Evolutionary conservation across 2,888 invertebrate species (phyloP).

Genomic region (Drymonia ruficornis): DNA sequence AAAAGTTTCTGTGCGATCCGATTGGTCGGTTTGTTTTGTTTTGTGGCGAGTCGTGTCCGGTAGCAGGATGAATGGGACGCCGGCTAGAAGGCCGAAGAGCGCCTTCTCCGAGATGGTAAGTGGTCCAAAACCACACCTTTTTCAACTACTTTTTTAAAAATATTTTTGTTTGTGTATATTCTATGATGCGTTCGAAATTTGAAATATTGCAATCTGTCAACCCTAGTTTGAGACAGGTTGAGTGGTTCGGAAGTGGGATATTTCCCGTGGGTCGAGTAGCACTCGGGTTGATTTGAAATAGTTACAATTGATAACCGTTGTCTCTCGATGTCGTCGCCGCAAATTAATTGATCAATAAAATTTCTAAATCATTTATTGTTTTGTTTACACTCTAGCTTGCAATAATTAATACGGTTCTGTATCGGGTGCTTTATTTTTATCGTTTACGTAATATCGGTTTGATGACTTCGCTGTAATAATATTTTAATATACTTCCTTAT

Average conservation of each 20-base stretch:
- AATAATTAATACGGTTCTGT: conserved; percentile 26
- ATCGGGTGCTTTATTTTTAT: conserved; percentile 5
- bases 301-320: conserved; percentile 24
- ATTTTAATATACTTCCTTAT: background rate
- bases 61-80: conserved; percentile 79
- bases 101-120: conserved; percentile 80
- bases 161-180: conserved; percentile 1
- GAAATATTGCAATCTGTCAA: conserved; percentile 11
- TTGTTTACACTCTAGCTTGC: conserved; percentile 38
- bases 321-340: conserved; percentile 13
- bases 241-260: conserved; percentile 16
- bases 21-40: conserved; percentile 66
- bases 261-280: conserved; percentile 14
- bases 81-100: conserved; percentile 76
- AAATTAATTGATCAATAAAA: conserved; percentile 43
- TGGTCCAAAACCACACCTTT: conserved; percentile 11
- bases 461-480: background rate
- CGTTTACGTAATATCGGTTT: background rate
- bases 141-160: conserved; percentile 6
- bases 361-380: conserved; percentile 44
- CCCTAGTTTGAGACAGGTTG: conserved; percentile 16
- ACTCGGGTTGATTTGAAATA: conserved; percentile 24
- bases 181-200: conserved; percentile 9
- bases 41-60: conserved; percentile 52
- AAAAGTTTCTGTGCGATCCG: conserved; percentile 68